Percentiles rank a stretch among this genome's conserved stretches.
Evolutionary conservation across 2,888 invertebrate genomes (phyloP).

Genomic region (Baronia brevicornis): DNA sequence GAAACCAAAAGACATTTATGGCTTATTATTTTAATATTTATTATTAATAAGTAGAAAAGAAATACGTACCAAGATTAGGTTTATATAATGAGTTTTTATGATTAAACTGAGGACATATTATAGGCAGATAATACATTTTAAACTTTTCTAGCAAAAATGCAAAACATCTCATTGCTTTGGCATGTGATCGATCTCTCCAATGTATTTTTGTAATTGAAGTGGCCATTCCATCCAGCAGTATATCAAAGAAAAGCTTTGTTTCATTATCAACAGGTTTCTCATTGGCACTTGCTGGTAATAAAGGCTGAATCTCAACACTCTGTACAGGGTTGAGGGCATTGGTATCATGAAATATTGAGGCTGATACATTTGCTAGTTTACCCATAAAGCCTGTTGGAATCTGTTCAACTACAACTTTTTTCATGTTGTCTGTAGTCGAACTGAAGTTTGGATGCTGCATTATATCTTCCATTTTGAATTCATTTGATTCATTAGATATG

Average conservation of each 20-base stretch:
- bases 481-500: slow-evolving; percentile 52
- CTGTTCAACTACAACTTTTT: slow-evolving; percentile 67
- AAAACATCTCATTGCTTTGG: slow-evolving; percentile 89
- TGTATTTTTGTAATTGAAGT: slow-evolving; percentile 91
- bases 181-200: slow-evolving; percentile 89
- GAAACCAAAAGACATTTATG: no score
- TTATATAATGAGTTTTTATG: slow-evolving; percentile 86
- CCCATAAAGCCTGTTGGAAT: slow-evolving; percentile 71
- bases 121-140: slow-evolving; percentile 90
- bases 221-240: slow-evolving; percentile 92
- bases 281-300: slow-evolving; percentile 87
- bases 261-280: slow-evolving; percentile 91
- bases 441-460: slow-evolving; percentile 78
- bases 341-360: slow-evolving; percentile 83
- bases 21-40: neutral
- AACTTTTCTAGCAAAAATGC: slow-evolving; percentile 94
- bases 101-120: slow-evolving; percentile 92
- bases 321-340: slow-evolving; percentile 83
- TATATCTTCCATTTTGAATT: slow-evolving; percentile 74
- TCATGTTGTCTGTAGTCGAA: slow-evolving; percentile 52
- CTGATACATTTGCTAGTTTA: slow-evolving; percentile 73
- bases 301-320: slow-evolving; percentile 85
- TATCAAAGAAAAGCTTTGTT: slow-evolving; percentile 90
- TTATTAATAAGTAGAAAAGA: neutral
- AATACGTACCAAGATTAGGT: slow-evolving; percentile 81